Conservation (phyloP, 2,113 vertebrate species). For the Melanerpes aurifrons region DNA sequence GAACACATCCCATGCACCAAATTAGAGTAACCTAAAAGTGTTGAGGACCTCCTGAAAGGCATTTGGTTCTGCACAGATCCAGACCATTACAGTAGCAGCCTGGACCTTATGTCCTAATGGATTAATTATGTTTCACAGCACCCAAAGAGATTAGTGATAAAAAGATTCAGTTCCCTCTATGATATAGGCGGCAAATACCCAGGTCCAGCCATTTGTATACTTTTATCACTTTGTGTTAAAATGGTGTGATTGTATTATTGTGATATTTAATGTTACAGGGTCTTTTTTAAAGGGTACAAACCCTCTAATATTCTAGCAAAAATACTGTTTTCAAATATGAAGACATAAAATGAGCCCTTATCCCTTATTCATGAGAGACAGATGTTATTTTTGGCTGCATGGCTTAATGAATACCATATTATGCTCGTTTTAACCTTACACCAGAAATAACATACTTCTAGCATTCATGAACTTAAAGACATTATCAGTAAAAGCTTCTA, state of each 20-base stretch:
- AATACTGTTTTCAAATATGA: conserved; percentile 61
- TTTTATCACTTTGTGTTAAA: conserved; percentile 53
- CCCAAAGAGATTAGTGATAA: background rate
- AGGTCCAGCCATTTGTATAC: conserved; percentile 6
- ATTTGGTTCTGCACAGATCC: background rate
- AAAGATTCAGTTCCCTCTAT: background rate
- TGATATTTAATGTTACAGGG: conserved; percentile 45
- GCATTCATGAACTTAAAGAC: conserved; percentile 63
- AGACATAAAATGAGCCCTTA: conserved; percentile 72
- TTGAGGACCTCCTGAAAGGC: background rate
- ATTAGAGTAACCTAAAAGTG: background rate
- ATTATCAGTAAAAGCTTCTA: conserved; percentile 72
- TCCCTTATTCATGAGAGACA: conserved; percentile 75
- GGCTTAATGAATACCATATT: conserved; percentile 76
- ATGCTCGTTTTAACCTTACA: conserved; percentile 70
- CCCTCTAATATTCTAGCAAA: conserved; percentile 60
- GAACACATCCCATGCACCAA: background rate
- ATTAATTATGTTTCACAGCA: background rate
- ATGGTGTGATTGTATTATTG: background rate
- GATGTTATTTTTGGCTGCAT: conserved; percentile 80
- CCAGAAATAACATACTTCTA: conserved; percentile 69
- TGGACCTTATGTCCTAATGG: background rate
- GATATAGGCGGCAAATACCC: background rate
- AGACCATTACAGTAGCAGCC: background rate
- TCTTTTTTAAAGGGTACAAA: conserved; percentile 48